Base-by-base conservation (phyloP, 2,888 invertebrate species). In the Crioceris asparagi region DNA sequence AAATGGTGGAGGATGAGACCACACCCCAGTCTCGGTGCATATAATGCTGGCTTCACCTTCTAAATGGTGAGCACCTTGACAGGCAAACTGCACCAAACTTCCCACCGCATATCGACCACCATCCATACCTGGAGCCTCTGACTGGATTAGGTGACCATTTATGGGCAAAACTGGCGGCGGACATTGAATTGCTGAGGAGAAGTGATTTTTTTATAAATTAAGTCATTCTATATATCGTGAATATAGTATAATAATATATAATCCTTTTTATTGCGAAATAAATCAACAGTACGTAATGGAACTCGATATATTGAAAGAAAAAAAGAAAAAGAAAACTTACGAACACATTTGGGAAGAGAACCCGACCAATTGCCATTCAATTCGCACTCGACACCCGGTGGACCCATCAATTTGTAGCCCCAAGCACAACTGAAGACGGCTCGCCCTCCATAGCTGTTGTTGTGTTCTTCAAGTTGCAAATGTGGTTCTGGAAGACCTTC, bases 1-100 rank as follows among this genome's bases (percentile, higher is more conserved):
- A 59, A 82, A 79, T 32, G 90, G 90, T 8, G 85, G 78, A 15
- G 83, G 80, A 61, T 86, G 84, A 2, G 87, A 86, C 90, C 88
- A 90, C 57, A 79, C 81, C 31, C 87, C 88, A 43, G 79, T 82
- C 61, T 88, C 88, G 4, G 84, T 86, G 66, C 90, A 90, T 30
- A 87, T 83, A 49, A 85, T 80, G 44, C 83, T 83, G 1, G 79
- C 75, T 59, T 87, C 85, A 3, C 90, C 90, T 17, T 77, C 64
- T n/a, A 77, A 64, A 44, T 71, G 66, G 60, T 80, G 78, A 15
- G 77, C 74, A 32, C 75, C 76, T 46, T 72, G 69, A 59, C 83
- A 83, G 27, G 80, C 74, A 64, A 85, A 88, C 54, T 80, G 81
- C 50, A 87, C 78, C 38, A 86, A 70, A 41, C 84, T 80, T 2